phyloP scores from a whole-genome alignment of 1,140 invertebrate genomes.

The Aradophagus sp. region DNA sequence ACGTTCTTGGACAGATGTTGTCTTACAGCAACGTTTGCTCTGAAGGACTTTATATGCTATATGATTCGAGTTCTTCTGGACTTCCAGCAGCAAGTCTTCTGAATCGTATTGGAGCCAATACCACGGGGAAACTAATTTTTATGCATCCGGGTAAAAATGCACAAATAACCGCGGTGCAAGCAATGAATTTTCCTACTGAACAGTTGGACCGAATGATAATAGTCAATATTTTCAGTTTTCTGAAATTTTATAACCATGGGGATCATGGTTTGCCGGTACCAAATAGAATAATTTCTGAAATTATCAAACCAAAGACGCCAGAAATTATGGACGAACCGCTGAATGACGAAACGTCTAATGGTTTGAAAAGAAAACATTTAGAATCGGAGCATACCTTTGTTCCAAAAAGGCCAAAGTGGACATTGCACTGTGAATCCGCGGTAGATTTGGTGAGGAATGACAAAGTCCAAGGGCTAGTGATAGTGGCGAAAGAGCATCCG shows the following conservation, averaged over 20 bases:
- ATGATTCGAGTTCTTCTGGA: constrained; percentile 90
- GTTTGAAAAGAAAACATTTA: constrained; percentile 21
- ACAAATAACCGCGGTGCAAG: constrained; percentile 84
- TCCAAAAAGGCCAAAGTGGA: constrained; percentile 79
- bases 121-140: constrained; percentile 81
- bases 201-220: constrained; percentile 80
- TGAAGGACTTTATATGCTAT: constrained; percentile 86
- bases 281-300: constrained; percentile 1
- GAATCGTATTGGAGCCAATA: constrained; percentile 80
- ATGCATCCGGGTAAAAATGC: constrained; percentile 86
- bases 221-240: constrained; percentile 83
- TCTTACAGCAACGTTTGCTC: constrained; percentile 86
- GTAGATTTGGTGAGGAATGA: constrained; percentile 74
- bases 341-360: too few species aligned
- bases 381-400: not conserved
- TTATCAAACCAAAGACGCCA: too few species aligned
- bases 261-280: constrained; percentile 17
- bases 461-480: constrained; percentile 86
- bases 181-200: constrained; percentile 84
- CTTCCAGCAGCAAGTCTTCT: constrained; percentile 88
- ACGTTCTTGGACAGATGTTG: constrained; percentile 91
- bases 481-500: constrained; percentile 90
- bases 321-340: constrained; percentile 41
- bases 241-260: constrained; percentile 79
- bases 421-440: constrained; percentile 78